Percentiles rank a stretch among this genome's conserved stretches.
Evolutionary conservation across 2,797 vertebrate species (phyloP).

Genomic region (Graptemys geographica): DNA sequence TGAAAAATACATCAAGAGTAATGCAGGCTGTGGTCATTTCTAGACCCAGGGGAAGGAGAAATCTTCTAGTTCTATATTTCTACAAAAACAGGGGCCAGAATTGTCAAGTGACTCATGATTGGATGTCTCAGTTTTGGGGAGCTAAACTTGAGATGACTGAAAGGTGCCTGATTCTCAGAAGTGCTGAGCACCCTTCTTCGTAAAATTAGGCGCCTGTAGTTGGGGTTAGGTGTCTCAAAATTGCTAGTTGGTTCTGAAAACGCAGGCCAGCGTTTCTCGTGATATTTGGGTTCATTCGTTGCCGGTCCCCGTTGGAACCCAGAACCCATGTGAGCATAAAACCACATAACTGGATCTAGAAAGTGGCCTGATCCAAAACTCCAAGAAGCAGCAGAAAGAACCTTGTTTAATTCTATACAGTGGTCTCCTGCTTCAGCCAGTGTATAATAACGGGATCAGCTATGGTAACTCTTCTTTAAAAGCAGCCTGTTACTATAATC

Average conservation of each 20-base stretch:
- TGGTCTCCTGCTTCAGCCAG: background rate
- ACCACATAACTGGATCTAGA: background rate
- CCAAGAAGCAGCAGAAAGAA: background rate
- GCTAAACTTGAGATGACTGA: background rate
- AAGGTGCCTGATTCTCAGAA: background rate
- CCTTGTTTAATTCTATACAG: background rate
- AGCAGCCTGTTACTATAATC: background rate
- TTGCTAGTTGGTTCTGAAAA: constrained; percentile 29
- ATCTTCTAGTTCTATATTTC: too few species aligned
- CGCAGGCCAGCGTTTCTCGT: background rate
- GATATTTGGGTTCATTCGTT: background rate
- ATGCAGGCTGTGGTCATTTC: background rate
- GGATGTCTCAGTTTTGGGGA: background rate
- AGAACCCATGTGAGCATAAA: background rate
- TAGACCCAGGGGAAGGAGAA: too few species aligned
- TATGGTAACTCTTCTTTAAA: background rate
- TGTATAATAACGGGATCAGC: background rate
- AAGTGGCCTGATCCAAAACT: background rate
- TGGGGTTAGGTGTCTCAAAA: background rate
- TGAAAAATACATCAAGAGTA: background rate
- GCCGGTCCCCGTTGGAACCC: background rate
- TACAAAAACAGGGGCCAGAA: background rate
- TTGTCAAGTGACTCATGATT: background rate
- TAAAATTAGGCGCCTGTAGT: constrained; percentile 1
- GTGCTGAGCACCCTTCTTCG: background rate